A percentile compares a stretch with the other conserved stretches of the same genome.
phyloP scores from a whole-genome alignment of 2,888 invertebrate species.

The Loripinus fragilis region DNA sequence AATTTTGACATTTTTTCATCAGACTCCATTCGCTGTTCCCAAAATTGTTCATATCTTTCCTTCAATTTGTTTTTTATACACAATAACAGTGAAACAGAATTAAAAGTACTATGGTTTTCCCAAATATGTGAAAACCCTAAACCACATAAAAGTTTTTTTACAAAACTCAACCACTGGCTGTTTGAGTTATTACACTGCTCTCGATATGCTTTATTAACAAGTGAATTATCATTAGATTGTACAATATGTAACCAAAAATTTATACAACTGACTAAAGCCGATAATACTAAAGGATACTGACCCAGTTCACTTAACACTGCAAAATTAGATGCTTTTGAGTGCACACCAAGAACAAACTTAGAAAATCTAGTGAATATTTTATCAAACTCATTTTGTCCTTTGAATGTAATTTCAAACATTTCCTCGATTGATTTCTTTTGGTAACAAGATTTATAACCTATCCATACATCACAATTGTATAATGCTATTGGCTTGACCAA shows the following conservation, averaged over 20 bases:
- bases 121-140: slow-evolving; percentile 9
- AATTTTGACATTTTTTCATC: not conserved
- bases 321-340: not conserved
- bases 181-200: not conserved
- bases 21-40: not conserved
- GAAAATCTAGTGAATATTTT: not conserved
- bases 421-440: not conserved
- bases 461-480: not conserved
- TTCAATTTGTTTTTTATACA: not conserved
- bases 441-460: not conserved
- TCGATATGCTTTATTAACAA: not conserved
- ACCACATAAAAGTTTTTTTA: not conserved
- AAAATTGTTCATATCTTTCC: not conserved
- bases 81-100: not conserved
- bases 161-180: not conserved
- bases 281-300: not conserved
- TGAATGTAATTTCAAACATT: slow-evolving; percentile 1
- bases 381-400: slow-evolving; percentile 5
- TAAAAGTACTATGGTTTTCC: not conserved
- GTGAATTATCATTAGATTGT: not conserved
- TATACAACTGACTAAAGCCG: not conserved
- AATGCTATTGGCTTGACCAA: not conserved
- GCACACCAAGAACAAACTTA: not conserved
- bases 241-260: slow-evolving; percentile 1
- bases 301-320: not conserved